Base-by-base conservation (phyloP, 2,797 vertebrate species). In the Poecile montanus region DNA sequence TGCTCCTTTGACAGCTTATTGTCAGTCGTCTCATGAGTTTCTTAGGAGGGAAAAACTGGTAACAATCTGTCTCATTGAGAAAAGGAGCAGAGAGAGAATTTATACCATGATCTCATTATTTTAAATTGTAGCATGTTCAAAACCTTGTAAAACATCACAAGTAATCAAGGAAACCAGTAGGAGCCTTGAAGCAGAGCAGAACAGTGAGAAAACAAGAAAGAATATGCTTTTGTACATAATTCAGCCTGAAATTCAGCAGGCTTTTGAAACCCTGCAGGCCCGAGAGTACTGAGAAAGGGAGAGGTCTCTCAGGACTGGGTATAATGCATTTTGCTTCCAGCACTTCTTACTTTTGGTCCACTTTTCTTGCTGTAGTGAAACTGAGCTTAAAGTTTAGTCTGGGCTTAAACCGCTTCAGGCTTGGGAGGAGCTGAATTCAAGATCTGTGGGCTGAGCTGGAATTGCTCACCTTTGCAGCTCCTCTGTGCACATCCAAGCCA, bases 41-140 rank as follows among this genome's bases (percentile, higher is more conserved):
- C 75, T 95, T 60, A 66, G 84, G 92, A 96, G 60, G n/a, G 13
- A 50, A 89, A 95, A 74, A 92, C 40, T 4, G 17, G 27, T 86
- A 92, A 78, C 71, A 88, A 67, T 62, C 74, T 88, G 44, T 95
- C 66, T 94, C 36, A 65, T 95, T 89, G 73, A 94, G 85, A 90
- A 74, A 92, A 93, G 79, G 75, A 63, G 63, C 58, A 60, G 81
- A 34, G 96, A 93, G 70, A 83, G 53, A 96, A 93, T 75, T 92
- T 92, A 44, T 92, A 82, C 62, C 44, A 29, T 5, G 6, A 68
- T 91, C 91, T 90, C 66, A 68, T 94, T 94, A 85, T 91, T 95
- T 94, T 97, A 96, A 96, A 96, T 91, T 94, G 74, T 60, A 72
- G 36, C 57, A n/a, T 79, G 71, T 81, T 96, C 73, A 93, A 92